phyloP scores from a whole-genome alignment of 2,113 vertebrate species.

The Dicrurus megarhynchus region DNA sequence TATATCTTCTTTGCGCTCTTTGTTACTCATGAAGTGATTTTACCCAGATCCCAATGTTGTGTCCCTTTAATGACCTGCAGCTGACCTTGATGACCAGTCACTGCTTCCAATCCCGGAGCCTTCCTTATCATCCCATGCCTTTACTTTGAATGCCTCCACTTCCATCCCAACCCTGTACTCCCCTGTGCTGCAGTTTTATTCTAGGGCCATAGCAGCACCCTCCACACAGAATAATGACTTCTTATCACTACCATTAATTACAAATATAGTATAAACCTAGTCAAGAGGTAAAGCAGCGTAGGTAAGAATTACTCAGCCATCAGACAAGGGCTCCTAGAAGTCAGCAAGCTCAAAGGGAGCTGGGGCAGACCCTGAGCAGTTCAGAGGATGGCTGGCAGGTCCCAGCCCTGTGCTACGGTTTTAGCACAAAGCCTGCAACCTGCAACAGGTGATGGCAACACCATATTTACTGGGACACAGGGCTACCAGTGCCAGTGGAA shows the following conservation, averaged over 20 bases:
- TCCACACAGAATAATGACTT: background rate
- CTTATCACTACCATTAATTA: background rate
- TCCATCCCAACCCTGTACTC: background rate
- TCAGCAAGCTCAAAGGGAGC: background rate
- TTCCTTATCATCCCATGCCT: background rate
- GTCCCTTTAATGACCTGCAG: background rate
- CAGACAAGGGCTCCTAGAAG: background rate
- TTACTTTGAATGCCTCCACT: background rate
- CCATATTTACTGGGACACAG: background rate
- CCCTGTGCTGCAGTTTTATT: background rate
- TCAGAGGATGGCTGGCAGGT: background rate
- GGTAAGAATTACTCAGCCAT: background rate
- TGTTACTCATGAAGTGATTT: background rate
- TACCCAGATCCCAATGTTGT: too few relatives aligned
- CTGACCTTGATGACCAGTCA: background rate
- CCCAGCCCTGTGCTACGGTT: background rate
- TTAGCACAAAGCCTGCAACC: background rate
- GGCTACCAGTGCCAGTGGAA: background rate
- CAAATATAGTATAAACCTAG: background rate
- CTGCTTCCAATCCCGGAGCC: background rate
- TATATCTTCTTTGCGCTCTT: background rate
- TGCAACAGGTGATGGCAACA: background rate
- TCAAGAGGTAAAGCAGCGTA: background rate
- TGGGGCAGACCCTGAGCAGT: background rate
- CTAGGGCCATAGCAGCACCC: background rate